phyloP scores from a whole-genome alignment of 2,888 invertebrate species.

The Agrochola litura region DNA sequence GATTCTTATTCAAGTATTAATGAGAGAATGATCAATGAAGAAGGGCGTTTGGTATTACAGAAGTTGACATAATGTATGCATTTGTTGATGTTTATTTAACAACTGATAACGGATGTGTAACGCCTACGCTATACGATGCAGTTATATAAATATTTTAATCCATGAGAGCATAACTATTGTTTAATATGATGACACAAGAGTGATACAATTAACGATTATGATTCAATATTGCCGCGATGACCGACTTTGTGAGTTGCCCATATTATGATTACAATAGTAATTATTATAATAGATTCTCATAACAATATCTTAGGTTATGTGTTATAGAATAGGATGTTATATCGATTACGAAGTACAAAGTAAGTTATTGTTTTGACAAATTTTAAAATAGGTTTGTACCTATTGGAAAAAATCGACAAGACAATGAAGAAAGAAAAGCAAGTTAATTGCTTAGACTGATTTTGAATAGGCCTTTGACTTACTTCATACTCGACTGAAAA shows the following conservation, averaged over 20 bases:
- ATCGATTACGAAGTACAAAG: not conserved
- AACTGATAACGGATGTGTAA: conserved; percentile 14
- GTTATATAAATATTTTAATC: conserved; percentile 40
- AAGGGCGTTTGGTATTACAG: not conserved
- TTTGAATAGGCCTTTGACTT: conserved; percentile 7
- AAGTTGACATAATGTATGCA: conserved; percentile 1
- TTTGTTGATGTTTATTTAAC: conserved; percentile 16
- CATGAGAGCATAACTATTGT: conserved; percentile 23
- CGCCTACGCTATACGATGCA: not conserved
- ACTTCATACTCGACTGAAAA: not conserved
- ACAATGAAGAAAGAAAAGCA: not conserved
- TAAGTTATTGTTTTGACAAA: conserved; percentile 3
- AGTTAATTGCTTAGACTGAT: not conserved
- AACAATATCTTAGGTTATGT: conserved; percentile 15
- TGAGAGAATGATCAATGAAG: not conserved
- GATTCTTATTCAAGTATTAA: not conserved
- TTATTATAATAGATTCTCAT: conserved; percentile 21
- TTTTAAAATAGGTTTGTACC: not conserved
- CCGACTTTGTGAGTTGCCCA: not conserved
- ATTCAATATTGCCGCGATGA: conserved; percentile 3
- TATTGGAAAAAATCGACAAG: not conserved
- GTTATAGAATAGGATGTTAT: conserved; percentile 9
- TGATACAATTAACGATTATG: conserved; percentile 13
- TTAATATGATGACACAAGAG: conserved; percentile 7
- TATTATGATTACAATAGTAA: conserved; percentile 24